Conservation (phyloP, 30 jellyfish, hydroid and myxozoan species). For the Aurelia sp. region DNA sequence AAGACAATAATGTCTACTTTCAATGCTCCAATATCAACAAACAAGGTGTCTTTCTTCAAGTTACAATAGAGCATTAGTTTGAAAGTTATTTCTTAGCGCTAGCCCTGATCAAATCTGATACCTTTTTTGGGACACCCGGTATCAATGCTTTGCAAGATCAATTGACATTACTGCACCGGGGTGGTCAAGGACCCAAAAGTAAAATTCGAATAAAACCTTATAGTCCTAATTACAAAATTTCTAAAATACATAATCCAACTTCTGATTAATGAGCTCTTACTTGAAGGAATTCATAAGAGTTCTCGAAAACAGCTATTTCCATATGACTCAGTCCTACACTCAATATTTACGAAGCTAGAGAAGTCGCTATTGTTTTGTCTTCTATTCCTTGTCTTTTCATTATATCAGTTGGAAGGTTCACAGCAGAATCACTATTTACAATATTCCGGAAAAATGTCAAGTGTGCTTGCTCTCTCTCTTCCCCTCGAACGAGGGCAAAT, state of each 20-base stretch:
- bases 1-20: no score
- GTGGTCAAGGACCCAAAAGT: background rate
- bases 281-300: background rate
- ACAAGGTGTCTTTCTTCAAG: no score
- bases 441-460: background rate
- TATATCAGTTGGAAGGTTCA: background rate
- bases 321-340: background rate
- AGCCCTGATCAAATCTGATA: no score
- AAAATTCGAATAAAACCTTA: background rate
- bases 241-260: background rate
- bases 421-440: background rate
- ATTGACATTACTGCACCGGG: background rate
- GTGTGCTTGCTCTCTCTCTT: background rate
- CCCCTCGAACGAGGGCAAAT: background rate
- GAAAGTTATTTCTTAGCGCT: no score
- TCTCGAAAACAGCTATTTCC: background rate
- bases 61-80: no score
- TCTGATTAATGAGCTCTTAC: background rate
- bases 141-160: background rate
- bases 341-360: background rate
- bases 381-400: background rate
- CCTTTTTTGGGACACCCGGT: no score
- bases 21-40: no score
- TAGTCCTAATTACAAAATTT: background rate
- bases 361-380: slow-evolving; percentile 2